phyloP scores from a whole-genome alignment of 2,888 invertebrate species.

The Apoderus coryli region DNA sequence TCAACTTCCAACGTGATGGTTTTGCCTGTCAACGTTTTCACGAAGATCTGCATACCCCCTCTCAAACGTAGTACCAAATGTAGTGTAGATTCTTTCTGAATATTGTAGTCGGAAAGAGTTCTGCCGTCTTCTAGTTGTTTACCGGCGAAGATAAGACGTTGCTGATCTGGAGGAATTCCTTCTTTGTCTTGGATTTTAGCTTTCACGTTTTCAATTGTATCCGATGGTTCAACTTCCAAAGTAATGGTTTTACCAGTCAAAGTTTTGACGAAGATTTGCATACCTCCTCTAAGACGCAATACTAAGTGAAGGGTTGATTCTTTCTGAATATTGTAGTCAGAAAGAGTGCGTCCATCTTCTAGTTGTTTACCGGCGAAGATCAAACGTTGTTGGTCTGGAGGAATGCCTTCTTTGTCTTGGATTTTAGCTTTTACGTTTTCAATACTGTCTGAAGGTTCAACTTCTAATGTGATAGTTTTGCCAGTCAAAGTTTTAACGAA shows the following conservation, averaged over 20 bases:
- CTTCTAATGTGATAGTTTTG: constrained; percentile 41
- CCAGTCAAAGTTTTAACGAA: constrained; percentile 38
- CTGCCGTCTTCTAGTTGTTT: constrained; percentile 73
- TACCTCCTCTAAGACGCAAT: constrained; percentile 47
- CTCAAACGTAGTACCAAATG: constrained; percentile 56
- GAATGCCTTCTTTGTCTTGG: constrained; percentile 41
- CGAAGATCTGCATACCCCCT: constrained; percentile 63
- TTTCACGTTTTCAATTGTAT: constrained; percentile 47
- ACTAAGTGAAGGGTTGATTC: constrained; percentile 44
- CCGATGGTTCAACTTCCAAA: constrained; percentile 40
- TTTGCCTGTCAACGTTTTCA: constrained; percentile 40
- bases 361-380: constrained; percentile 56
- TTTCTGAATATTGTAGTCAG: constrained; percentile 51
- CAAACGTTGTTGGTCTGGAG: constrained; percentile 44
- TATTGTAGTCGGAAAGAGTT: constrained; percentile 68
- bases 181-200: constrained; percentile 56
- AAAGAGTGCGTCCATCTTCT: constrained; percentile 52
- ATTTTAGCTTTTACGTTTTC: constrained; percentile 50
- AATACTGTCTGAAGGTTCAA: constrained; percentile 49
- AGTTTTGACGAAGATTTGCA: constrained; percentile 41
- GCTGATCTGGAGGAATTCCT: constrained; percentile 42
- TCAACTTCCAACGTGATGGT: constrained; percentile 41
- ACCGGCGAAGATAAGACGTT: constrained; percentile 45
- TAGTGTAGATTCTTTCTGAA: constrained; percentile 44
- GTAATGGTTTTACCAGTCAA: constrained; percentile 42